Conservation (phyloP, 2,797 vertebrate species). For the Spea hammondii region DNA sequence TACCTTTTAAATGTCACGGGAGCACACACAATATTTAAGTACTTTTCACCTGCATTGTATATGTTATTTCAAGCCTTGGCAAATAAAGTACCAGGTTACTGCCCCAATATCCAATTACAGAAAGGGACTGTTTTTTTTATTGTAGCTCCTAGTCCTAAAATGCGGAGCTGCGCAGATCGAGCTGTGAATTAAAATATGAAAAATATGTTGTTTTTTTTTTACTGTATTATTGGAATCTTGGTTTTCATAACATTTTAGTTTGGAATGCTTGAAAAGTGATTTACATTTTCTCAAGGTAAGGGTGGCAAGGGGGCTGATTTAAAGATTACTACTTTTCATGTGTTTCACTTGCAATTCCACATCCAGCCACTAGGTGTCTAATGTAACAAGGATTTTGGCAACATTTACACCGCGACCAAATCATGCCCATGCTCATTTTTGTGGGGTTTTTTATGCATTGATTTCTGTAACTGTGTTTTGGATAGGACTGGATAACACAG, state of each 20-base stretch:
- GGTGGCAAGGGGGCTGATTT: no score
- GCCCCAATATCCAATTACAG: background rate
- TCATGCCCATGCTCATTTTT: no score
- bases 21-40: slow-evolving; percentile 33
- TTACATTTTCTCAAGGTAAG: no score
- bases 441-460: no score
- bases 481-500: no score
- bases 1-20: slow-evolving; percentile 59
- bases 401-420: no score
- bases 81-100: background rate
- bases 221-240: background rate
- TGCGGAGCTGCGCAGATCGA: background rate
- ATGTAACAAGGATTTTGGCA: no score
- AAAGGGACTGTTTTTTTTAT: background rate
- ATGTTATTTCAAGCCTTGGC: background rate
- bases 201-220: background rate
- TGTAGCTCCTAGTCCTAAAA: background rate
- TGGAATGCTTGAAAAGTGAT: background rate
- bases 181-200: background rate
- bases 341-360: no score
- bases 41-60: slow-evolving; percentile 10
- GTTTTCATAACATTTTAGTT: background rate
- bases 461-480: no score
- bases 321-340: no score
- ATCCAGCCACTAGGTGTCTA: no score